Percentiles rank a stretch among this genome's conserved stretches.
Evolutionary conservation across 2,888 invertebrate species (phyloP).

Genomic region (Eustalomyia histrio): DNA sequence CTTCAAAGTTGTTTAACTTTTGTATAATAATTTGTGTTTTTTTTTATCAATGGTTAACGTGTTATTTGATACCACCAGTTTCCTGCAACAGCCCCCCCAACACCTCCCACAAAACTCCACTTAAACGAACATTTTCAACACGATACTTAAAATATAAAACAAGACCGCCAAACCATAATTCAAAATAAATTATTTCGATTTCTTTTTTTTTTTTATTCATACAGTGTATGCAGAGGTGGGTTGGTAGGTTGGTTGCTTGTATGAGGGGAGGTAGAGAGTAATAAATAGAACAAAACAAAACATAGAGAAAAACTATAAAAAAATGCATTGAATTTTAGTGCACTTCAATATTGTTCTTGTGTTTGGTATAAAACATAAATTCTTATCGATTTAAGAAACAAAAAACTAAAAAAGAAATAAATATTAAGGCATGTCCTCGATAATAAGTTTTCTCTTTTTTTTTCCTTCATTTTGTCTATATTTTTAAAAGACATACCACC

Average conservation of each 20-base stretch:
- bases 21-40: conserved; percentile 53
- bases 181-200: conserved; percentile 23
- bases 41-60: conserved; percentile 59
- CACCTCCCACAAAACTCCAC: not conserved
- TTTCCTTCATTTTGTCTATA: not conserved
- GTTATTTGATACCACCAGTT: conserved; percentile 51
- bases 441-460: conserved; percentile 37
- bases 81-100: not conserved
- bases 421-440: conserved; percentile 53
- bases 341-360: conserved; percentile 54
- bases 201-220: not conserved
- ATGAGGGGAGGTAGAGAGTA: no score
- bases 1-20: conserved; percentile 38
- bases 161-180: conserved; percentile 46
- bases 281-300: conserved; percentile 40
- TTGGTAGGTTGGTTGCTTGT: not conserved
- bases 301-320: conserved; percentile 29
- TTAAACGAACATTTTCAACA: conserved; percentile 47
- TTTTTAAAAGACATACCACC: conserved; percentile 22
- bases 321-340: conserved; percentile 49
- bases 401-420: conserved; percentile 47
- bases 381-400: conserved; percentile 57
- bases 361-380: conserved; percentile 53
- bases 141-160: conserved; percentile 55
- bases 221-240: not conserved